Percentiles rank a stretch among this genome's conserved stretches.
phyloP scores from a whole-genome alignment of 2,113 vertebrate species.

The Neodon shergylaensis region DNA sequence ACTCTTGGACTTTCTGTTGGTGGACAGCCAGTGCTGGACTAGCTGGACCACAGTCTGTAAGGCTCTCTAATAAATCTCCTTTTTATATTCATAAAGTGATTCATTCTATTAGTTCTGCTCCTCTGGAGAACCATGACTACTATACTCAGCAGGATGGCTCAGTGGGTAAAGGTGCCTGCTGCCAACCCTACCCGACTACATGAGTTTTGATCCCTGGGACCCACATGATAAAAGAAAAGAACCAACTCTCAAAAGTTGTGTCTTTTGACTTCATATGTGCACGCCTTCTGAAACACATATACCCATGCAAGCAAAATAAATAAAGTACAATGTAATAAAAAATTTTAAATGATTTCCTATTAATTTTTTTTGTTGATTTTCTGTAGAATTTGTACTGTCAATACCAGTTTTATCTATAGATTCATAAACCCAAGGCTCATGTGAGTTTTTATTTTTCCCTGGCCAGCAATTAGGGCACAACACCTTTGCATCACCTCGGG shows the following conservation, averaged over 20 bases:
- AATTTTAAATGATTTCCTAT: neutral
- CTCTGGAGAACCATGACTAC: neutral
- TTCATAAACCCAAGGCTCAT: neutral
- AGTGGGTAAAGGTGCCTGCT: neutral
- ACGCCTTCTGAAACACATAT: neutral
- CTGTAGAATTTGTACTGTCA: neutral
- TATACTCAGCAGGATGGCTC: neutral
- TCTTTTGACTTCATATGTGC: neutral
- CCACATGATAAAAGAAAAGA: neutral
- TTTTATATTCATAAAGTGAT: neutral
- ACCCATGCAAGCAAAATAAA: neutral
- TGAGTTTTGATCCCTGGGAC: neutral
- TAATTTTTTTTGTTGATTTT: neutral
- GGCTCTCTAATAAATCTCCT: neutral
- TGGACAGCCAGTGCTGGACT: neutral
- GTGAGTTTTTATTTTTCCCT: neutral
- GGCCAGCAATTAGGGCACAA: neutral
- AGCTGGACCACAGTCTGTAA: neutral
- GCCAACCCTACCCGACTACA: neutral
- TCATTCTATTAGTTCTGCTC: neutral
- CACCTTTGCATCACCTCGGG: neutral
- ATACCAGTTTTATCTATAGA: slow-evolving; percentile 41
- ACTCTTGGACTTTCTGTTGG: neutral
- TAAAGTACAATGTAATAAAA: neutral
- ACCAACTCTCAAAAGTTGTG: neutral